These are phyloP conservation scores for Eulemur rufifrons DNA, from an alignment of 2,113 vertebrate genomes.

Conservation along the genomic window DNA sequence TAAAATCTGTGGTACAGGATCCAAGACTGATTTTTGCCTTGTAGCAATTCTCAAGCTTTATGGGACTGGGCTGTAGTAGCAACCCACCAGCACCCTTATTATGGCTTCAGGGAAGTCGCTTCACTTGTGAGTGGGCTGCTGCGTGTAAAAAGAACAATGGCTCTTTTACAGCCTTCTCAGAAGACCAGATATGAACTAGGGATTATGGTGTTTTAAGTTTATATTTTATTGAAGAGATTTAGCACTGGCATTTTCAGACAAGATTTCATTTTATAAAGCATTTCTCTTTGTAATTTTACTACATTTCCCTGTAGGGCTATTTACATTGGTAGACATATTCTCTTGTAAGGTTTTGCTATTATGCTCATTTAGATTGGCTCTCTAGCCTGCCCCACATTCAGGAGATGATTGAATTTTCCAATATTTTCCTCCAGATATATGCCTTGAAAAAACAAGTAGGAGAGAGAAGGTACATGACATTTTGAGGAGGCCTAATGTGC, in stretches of 20 bases:
- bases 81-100: background rate
- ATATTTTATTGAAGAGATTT: constrained; percentile 58
- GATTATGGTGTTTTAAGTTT: constrained; percentile 47
- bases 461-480: background rate
- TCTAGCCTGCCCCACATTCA: constrained; percentile 26
- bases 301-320: constrained; percentile 29
- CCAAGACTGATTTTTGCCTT: background rate
- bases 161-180: background rate
- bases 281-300: constrained; percentile 55
- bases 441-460: background rate
- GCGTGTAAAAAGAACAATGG: background rate
- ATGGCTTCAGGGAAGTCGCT: constrained; percentile 5
- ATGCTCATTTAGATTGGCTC: constrained; percentile 52
- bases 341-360: constrained; percentile 29
- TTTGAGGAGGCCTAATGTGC: background rate
- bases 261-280: constrained; percentile 49
- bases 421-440: constrained; percentile 25
- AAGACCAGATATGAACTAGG: background rate
- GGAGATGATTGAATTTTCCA: constrained; percentile 16
- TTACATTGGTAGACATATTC: background rate
- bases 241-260: constrained; percentile 32
- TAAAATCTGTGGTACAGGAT: background rate
- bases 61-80: background rate
- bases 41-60: background rate
- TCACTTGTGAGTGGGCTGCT: background rate